These are phyloP conservation scores for Volucella bombylans DNA, from an alignment of 2,888 invertebrate species.

Conservation along the genomic window DNA sequence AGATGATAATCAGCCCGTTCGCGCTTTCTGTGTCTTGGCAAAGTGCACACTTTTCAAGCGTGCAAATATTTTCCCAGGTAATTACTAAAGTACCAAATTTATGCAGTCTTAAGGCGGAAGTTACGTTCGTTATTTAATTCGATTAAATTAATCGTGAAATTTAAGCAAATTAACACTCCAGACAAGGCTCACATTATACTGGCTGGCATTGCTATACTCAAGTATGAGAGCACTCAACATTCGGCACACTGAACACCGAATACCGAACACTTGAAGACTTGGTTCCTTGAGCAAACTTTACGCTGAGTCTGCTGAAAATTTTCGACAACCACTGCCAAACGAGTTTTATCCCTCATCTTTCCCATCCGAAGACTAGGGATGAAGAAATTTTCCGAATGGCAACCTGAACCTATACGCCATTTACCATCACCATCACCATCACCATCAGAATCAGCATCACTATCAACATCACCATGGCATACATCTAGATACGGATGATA, in stretches of 20 bases:
- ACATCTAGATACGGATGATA: constrained; percentile 42
- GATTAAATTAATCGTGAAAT: constrained; percentile 60
- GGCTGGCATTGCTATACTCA: constrained; percentile 4
- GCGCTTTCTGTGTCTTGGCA: background rate
- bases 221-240: background rate
- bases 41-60: constrained; percentile 10
- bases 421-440: background rate
- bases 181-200: constrained; percentile 35
- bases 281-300: constrained; percentile 37
- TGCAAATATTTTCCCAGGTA: constrained; percentile 54
- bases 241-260: too few species aligned
- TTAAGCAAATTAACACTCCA: constrained; percentile 47
- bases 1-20: background rate
- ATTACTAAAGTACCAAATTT: constrained; percentile 48
- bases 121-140: constrained; percentile 53
- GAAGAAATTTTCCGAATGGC: background rate
- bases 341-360: constrained; percentile 9
- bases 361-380: background rate
- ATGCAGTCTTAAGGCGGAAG: constrained; percentile 28
- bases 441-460: background rate
- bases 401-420: background rate
- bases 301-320: constrained; percentile 42
- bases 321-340: constrained; percentile 28
- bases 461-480: background rate
- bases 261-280: background rate